Evolutionary conservation across 1,140 invertebrate species (phyloP).

Genomic region (Calliphora vicina): DNA sequence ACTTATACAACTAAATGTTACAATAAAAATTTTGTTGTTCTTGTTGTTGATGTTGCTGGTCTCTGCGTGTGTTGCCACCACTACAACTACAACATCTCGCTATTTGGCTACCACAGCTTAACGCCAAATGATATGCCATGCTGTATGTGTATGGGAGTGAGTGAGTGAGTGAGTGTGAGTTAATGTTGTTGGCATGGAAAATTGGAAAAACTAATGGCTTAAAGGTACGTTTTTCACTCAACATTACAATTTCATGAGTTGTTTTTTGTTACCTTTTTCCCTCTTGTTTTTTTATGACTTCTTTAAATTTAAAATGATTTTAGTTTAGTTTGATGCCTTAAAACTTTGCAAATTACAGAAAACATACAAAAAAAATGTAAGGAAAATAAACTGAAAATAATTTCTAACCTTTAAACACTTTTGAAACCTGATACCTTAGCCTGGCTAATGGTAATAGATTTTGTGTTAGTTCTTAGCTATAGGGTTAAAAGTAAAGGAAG

Average conservation of each 20-base stretch:
- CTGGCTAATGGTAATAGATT: background rate
- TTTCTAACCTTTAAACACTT: too few relatives aligned
- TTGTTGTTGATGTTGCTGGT: background rate
- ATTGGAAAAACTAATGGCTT: slow-evolving; percentile 5
- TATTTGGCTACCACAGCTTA: background rate
- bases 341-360: background rate
- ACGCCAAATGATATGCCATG: too few relatives aligned
- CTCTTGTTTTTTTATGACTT: slow-evolving; percentile 16
- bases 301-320: slow-evolving; percentile 23
- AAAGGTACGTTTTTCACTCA: background rate
- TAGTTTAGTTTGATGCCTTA: slow-evolving; percentile 3
- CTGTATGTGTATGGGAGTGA: background rate
- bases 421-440: background rate
- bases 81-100: background rate
- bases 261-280: background rate
- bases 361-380: background rate
- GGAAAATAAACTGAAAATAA: too few relatives aligned
- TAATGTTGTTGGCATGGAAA: background rate
- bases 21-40: background rate
- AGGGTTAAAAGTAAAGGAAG: background rate
- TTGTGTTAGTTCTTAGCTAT: background rate
- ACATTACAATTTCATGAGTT: slow-evolving; percentile 5
- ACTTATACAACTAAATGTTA: slow-evolving; percentile 7
- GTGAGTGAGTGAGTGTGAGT: background rate
- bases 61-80: background rate